Percentiles rank a stretch among this genome's conserved stretches.
These are phyloP conservation scores for Dicrurus megarhynchus DNA, from an alignment of 2,113 vertebrate genomes.

Conservation along the genomic window DNA sequence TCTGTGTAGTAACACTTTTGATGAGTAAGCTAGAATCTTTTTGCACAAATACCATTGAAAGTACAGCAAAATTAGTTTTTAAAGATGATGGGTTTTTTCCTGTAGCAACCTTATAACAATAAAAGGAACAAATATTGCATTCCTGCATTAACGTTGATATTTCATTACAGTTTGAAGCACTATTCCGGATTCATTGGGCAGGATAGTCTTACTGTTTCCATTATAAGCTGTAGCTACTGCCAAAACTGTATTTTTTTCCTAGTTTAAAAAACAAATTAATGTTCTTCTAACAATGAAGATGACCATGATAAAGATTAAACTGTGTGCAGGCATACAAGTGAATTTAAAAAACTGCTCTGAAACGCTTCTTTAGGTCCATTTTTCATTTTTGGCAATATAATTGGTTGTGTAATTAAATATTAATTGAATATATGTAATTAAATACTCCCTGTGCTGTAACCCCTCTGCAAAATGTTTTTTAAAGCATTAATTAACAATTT, in stretches of 20 bases:
- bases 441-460: background rate
- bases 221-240: background rate
- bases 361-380: background rate
- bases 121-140: background rate
- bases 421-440: background rate
- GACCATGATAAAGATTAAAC: background rate
- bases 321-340: background rate
- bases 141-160: accelerated
- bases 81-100: background rate
- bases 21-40: background rate
- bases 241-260: background rate
- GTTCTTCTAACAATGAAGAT: background rate
- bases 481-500: background rate
- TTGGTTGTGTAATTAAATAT: background rate
- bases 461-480: background rate
- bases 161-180: background rate
- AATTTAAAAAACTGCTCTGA: background rate
- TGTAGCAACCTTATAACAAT: background rate
- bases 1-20: background rate
- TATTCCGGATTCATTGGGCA: background rate
- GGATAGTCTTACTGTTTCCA: background rate
- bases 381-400: background rate
- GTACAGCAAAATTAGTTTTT: background rate
- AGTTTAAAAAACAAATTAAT: background rate
- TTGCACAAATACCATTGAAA: background rate